Conservation (phyloP, 2,888 invertebrate species). For the Brachyopa scutellaris region DNA sequence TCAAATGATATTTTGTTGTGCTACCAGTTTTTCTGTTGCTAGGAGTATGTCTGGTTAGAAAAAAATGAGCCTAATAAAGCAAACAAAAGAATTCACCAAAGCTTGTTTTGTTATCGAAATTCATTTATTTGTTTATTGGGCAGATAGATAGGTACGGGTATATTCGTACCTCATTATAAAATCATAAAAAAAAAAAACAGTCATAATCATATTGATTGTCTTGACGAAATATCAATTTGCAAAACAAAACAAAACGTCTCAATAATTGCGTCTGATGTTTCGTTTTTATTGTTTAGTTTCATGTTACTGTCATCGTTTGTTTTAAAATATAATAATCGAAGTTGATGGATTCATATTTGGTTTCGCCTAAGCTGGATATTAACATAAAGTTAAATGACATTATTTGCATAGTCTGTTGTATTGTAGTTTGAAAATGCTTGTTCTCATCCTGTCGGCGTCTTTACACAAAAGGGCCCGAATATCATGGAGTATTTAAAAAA, state of each 20-base stretch:
- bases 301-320: neutral
- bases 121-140: neutral
- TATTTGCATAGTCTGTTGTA: no score
- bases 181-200: neutral
- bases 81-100: neutral
- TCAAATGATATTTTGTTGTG: no score
- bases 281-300: neutral
- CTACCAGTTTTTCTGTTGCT: neutral
- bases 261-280: neutral
- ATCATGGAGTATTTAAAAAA: no score
- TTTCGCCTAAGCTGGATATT: no score
- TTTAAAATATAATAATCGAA: neutral
- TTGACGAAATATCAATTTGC: slow-evolving; percentile 25
- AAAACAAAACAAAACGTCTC: slow-evolving; percentile 10
- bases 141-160: neutral
- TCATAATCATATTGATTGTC: slow-evolving; percentile 20
- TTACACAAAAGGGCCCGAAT: no score
- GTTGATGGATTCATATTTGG: neutral
- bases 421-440: no score
- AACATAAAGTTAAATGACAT: no score
- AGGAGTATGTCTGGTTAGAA: no score
- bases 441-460: no score
- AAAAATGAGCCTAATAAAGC: neutral
- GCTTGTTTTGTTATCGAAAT: neutral
- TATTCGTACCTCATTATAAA: slow-evolving; percentile 17